phyloP scores from a whole-genome alignment of 2,888 invertebrate genomes.

The Oscheius onirici region DNA sequence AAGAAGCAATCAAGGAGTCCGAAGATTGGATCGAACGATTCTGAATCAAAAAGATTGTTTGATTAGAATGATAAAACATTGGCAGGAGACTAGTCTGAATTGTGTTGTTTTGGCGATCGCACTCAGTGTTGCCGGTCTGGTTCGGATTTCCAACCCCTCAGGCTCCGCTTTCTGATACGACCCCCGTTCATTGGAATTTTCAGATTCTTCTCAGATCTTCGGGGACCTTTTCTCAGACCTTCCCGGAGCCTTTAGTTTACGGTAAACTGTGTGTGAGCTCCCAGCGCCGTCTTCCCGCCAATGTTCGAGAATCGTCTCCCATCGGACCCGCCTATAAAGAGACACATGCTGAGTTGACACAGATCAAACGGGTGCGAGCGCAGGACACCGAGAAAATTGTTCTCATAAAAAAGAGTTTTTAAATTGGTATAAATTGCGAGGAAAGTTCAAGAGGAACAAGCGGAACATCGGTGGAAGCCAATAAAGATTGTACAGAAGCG shows the following conservation, averaged over 20 bases:
- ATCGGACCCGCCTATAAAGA: slow-evolving; percentile 23
- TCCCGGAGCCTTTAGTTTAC: slow-evolving; percentile 55
- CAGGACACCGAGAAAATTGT: too few relatives aligned
- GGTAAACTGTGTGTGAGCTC: slow-evolving; percentile 51
- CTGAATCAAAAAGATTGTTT: neutral
- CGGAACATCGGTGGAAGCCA: too few relatives aligned
- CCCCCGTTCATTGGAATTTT: slow-evolving; percentile 44
- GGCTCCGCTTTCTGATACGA: slow-evolving; percentile 53
- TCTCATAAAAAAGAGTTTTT: too few relatives aligned
- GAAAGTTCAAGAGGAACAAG: neutral
- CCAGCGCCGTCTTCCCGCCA: slow-evolving; percentile 48
- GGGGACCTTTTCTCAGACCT: slow-evolving; percentile 62
- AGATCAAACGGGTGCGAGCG: slow-evolving; percentile 23
- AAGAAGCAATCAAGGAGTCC: neutral
- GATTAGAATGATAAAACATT: slow-evolving; percentile 37
- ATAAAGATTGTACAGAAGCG: too few relatives aligned
- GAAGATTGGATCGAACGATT: slow-evolving; percentile 8
- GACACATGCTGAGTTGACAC: neutral
- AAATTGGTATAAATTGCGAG: too few relatives aligned
- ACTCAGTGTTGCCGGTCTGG: slow-evolving; percentile 56
- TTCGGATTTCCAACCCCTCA: slow-evolving; percentile 56
- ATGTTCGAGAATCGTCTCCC: neutral
- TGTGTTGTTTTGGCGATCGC: slow-evolving; percentile 63
- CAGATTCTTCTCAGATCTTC: slow-evolving; percentile 53
- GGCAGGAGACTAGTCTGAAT: slow-evolving; percentile 65